Conservation (phyloP, 1,140 invertebrate genomes). For the Drepana arcuata region DNA sequence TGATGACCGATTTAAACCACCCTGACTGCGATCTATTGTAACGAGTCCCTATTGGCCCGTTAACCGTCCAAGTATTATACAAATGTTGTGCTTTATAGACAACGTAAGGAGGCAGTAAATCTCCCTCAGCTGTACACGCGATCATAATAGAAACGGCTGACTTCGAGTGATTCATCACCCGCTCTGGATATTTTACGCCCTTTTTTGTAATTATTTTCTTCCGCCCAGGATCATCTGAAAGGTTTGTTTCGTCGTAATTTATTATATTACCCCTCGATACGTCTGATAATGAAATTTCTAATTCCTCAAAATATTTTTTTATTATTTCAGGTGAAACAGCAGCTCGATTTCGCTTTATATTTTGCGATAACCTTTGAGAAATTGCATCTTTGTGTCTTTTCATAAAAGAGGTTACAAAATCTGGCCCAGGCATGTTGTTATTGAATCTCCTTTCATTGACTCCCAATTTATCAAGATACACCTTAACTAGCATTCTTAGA, state of each 20-base stretch:
- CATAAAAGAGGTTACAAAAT: conserved; percentile 12
- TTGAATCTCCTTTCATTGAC: conserved; percentile 14
- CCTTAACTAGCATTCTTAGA: conserved; percentile 11
- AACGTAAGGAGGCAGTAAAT: conserved; percentile 32
- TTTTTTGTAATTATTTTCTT: conserved; percentile 32
- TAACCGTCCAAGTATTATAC: conserved; percentile 38
- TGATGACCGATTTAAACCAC: conserved; percentile 32
- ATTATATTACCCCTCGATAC: conserved; percentile 40
- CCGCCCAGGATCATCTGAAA: conserved; percentile 42
- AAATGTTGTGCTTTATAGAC: conserved; percentile 51
- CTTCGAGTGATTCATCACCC: conserved; percentile 35
- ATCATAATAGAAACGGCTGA: conserved; percentile 44
- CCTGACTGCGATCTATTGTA: conserved; percentile 44
- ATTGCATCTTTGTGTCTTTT: conserved; percentile 3
- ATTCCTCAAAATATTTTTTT: conserved; percentile 8
- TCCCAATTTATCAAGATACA: conserved; percentile 15
- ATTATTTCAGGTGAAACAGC: conserved; percentile 4
- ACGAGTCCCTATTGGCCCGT: conserved; percentile 28
- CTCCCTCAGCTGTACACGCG: conserved; percentile 30
- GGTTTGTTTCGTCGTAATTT: conserved; percentile 63
- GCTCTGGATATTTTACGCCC: conserved; percentile 38
- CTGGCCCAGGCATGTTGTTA: conserved; percentile 21
- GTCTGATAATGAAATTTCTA: conserved; percentile 15
- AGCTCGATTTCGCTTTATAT: conserved; percentile 6
- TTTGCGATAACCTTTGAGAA: conserved; percentile 1